These are phyloP conservation scores for Hippocampus comes DNA, from an alignment of 2,113 vertebrate species.

Conservation along the genomic window DNA sequence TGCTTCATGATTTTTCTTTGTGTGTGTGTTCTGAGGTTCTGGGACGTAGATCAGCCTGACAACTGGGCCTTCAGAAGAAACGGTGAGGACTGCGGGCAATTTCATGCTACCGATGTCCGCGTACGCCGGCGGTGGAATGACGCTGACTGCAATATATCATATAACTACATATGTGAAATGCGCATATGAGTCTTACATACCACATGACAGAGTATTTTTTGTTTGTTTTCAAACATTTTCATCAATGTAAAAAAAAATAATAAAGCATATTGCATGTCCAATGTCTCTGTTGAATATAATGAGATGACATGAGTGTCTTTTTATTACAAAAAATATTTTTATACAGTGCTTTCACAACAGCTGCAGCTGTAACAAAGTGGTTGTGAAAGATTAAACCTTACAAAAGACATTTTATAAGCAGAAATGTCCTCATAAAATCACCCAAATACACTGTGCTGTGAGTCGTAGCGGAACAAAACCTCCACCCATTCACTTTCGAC, in stretches of 20 bases:
- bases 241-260: background rate
- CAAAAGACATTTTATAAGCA: background rate
- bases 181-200: conserved; percentile 4
- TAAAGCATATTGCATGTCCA: background rate
- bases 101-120: conserved; percentile 1
- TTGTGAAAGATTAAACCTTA: no score
- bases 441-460: background rate
- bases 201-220: background rate
- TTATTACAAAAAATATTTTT: background rate
- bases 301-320: background rate
- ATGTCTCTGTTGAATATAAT: background rate
- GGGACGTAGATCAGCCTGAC: conserved; percentile 64
- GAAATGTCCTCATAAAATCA: background rate
- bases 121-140: conserved; percentile 60
- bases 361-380: no score
- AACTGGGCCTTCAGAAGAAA: conserved; percentile 50
- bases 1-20: background rate
- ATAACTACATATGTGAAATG: conserved; percentile 59
- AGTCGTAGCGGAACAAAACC: background rate
- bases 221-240: background rate
- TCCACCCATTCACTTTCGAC: background rate
- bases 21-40: conserved; percentile 43
- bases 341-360: no score
- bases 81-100: conserved; percentile 68
- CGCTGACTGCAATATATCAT: conserved; percentile 37